Evolutionary conservation across 2,888 invertebrate genomes (phyloP), one percentile per base, ranked within the genome.

Genomic region (Congeria kusceri): DNA sequence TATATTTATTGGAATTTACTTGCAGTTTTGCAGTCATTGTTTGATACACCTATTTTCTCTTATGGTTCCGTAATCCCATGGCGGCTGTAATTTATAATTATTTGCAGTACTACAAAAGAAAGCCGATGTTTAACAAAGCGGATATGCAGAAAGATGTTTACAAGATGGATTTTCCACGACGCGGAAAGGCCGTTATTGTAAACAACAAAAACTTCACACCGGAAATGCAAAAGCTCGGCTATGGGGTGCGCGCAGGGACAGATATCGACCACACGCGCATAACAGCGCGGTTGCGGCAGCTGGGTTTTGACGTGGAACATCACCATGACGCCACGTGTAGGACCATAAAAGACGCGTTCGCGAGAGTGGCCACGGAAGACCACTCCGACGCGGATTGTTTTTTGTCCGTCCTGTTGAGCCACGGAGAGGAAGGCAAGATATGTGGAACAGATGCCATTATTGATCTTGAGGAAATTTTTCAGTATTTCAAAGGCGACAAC

Each of bases 401-500:
- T 83, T 93, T 97, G 0, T 95, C 98, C 88, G 96, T 96, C 57
- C 96, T 98, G 59, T 94, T 99, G 83, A 96, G 97, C 70, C 98
- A 99, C 91, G 98, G 99, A 32, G 98, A 98, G 92, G 94, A 96
- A 86, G 97, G 97, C 5, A 95, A 96, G 91, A 94, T 98, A 67
- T 98, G 97, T 94, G 97, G 97, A 32, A 96, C 96, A 91, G 98
- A 98, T 93, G 95, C 96, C 18, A 96, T 96, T 80, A 97, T 98
- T 92, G 96, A 96, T 91, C 95, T 97, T 57, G 97, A 98, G 49
- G 95, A 94, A 15, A 88, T 96, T 4, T 95, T 96, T 94, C 93
- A 92, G 57, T 94, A 94, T 49, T 96, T 96, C 90, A 94, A 95
- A 20, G 94, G 94, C 0, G 94, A 95, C 95, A 95, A 95, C 85